Percentiles rank a stretch among this genome's conserved stretches.
Evolutionary conservation across 2,888 invertebrate genomes (phyloP).

Genomic region (Penaeus monodon): DNA sequence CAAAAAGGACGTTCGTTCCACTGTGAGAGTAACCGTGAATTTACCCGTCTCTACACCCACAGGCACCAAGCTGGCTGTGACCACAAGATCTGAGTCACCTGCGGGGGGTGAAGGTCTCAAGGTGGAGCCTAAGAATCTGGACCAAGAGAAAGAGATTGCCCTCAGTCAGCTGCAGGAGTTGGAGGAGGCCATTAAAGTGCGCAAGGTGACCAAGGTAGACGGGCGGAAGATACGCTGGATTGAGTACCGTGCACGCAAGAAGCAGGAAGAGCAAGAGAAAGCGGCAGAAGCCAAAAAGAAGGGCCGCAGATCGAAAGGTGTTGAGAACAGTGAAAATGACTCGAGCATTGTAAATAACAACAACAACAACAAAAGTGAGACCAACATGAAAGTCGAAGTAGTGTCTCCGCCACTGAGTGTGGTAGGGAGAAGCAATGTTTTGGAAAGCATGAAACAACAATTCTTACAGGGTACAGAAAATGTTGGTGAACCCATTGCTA

Average conservation of each 20-base stretch:
- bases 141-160: constrained; percentile 59
- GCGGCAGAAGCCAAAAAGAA: constrained; percentile 22
- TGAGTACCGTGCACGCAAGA: constrained; percentile 60
- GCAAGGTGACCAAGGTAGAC: constrained; percentile 60
- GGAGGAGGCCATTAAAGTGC: constrained; percentile 61
- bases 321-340: constrained; percentile 47
- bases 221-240: constrained; percentile 64
- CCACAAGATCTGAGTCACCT: constrained; percentile 53
- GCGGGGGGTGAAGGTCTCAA: constrained; percentile 54
- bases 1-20: constrained; percentile 31
- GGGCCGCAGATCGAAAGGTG: constrained; percentile 35
- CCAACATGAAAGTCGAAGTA: constrained; percentile 61
- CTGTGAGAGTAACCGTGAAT: constrained; percentile 30
- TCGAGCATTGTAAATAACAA: constrained; percentile 52
- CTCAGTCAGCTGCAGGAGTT: constrained; percentile 62
- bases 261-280: constrained; percentile 46
- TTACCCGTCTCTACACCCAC: constrained; percentile 55
- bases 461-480: constrained; percentile 61
- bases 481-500: constrained; percentile 28
- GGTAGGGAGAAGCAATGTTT: constrained; percentile 62
- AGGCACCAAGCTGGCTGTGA: constrained; percentile 60
- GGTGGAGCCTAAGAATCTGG: constrained; percentile 28
- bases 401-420: constrained; percentile 46
- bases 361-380: constrained; percentile 47
- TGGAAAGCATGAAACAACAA: constrained; percentile 64